phyloP scores from a whole-genome alignment of 2,113 vertebrate species.

The Tringa solitaria region DNA sequence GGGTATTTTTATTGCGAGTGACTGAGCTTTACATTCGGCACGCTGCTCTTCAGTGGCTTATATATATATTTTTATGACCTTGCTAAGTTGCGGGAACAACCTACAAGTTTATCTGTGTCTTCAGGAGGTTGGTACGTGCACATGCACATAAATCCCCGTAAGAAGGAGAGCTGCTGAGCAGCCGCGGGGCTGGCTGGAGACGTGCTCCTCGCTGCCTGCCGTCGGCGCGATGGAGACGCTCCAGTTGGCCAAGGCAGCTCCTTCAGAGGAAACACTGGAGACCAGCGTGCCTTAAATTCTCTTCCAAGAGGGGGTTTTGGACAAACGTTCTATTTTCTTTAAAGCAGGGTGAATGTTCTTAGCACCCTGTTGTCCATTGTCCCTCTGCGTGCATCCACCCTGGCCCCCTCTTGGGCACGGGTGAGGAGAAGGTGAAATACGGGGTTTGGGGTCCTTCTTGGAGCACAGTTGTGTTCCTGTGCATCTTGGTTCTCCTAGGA shows the following conservation, averaged over 20 bases:
- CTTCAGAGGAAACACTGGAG: not conserved
- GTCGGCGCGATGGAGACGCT: not conserved
- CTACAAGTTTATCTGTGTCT: not conserved
- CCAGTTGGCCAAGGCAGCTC: not conserved
- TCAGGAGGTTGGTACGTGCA: not conserved
- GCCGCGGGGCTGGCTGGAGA: not conserved
- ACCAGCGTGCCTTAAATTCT: not conserved
- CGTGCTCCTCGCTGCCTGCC: not conserved
- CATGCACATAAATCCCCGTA: not conserved
- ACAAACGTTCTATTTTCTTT: not conserved
- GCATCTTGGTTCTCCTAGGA: not conserved
- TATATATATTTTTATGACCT: not conserved
- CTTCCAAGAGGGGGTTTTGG: not conserved
- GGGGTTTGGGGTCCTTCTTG: accelerated
- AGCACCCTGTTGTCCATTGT: no score
- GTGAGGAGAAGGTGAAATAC: not conserved
- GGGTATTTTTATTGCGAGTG: not conserved
- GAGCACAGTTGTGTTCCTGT: accelerated
- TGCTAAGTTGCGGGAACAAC: not conserved
- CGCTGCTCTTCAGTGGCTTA: not conserved
- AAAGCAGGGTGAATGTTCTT: not conserved
- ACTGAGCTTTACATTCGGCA: not conserved
- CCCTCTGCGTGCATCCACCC: not conserved
- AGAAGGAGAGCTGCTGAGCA: not conserved
- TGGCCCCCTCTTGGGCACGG: not conserved